Base-by-base conservation (phyloP, 2,113 vertebrate genomes). In the Nanorana parkeri region DNA sequence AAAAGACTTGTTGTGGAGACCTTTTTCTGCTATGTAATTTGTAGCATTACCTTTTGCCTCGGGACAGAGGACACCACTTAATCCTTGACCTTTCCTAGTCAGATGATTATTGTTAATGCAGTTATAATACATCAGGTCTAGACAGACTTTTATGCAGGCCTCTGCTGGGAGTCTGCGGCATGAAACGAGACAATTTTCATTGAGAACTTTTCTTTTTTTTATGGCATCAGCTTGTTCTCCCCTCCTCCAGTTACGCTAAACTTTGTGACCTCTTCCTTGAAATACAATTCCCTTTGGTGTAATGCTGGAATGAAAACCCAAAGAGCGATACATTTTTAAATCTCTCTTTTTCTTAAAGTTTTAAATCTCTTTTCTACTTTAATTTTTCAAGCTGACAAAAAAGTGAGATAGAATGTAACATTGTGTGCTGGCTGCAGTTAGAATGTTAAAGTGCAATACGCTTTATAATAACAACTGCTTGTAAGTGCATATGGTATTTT, bases 121-220 rank as follows among this genome's bases (percentile, higher is more conserved):
- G 29, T 74, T 74, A 74, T 58, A 74, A 74, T 58, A 60, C 71
- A 36, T 74, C 52, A 19, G 29, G 71, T 74, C 71, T 74, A 74
- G 71, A 74, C 71, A 60, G 71, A 74, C 54, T 60, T 32, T 74
- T 60, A 74, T 60, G 28, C 71, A 32, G 1, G 69, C 54, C 71
- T 58, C 71, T 60, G 71, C 51, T 74, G 71, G 71, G 71, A 74
- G 71, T 74, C 71, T 74, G 71, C 54, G 71, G 71, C 54, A 32
- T 17, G 54, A 23, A 51, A 15, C 56, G 54, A 74, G 71, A 74
- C 52, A 23, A 16, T 74, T 74, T 74, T 52, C 41, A 52, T 52
- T 21, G 21, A 8, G 68, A 69, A 69, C 47, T 52, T 69, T 74
- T 32, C 21, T 52, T 69, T 74, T 32, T 47, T 29, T 36, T 74